These are phyloP conservation scores for Alitta virens DNA, from an alignment of 2,888 invertebrate species.

Conservation along the genomic window DNA sequence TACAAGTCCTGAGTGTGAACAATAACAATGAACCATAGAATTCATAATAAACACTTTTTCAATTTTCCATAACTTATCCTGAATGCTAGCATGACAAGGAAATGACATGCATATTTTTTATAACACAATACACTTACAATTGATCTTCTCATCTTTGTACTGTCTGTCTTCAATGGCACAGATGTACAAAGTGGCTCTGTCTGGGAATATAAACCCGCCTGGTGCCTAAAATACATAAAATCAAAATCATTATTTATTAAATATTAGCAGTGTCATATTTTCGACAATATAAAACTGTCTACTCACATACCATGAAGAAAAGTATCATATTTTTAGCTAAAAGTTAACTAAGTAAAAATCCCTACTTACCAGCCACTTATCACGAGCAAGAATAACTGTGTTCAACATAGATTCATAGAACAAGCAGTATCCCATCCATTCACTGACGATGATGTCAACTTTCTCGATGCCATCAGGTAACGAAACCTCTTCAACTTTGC, in stretches of 20 bases:
- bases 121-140: conserved; percentile 76
- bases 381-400: conserved; percentile 95
- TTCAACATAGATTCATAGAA: conserved; percentile 99
- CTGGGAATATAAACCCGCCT: conserved; percentile 90
- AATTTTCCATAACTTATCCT: no score
- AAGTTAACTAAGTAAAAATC: not conserved
- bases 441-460: conserved; percentile 88
- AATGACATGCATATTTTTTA: no score
- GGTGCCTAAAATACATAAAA: conserved; percentile 60
- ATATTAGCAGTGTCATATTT: no score
- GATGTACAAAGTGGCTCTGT: conserved; percentile 88
- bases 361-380: conserved; percentile 81
- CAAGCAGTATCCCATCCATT: conserved; percentile 83
- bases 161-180: conserved; percentile 84
- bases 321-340: not conserved
- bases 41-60: no score
- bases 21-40: no score
- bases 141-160: conserved; percentile 99
- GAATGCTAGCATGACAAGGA: no score
- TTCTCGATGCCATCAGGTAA: conserved; percentile 83
- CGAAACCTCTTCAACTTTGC: conserved; percentile 87
- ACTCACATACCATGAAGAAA: not conserved
- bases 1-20: no score
- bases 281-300: not conserved
- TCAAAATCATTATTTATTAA: no score